Base-by-base conservation (phyloP, 53 echinoderm and acorn worm genomes). In the Arbacia lixula region DNA sequence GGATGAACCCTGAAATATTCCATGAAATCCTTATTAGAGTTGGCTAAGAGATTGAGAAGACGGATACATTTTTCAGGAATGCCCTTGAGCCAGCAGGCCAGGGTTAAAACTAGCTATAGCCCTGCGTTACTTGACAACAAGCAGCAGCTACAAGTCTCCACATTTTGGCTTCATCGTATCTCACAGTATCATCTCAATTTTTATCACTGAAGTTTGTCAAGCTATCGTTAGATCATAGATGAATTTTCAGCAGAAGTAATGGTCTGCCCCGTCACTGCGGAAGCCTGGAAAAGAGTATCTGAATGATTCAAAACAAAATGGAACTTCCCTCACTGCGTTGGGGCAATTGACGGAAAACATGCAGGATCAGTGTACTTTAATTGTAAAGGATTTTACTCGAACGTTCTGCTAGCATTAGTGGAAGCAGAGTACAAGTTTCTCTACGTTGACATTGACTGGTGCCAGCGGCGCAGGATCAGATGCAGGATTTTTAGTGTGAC, bases 161-260 rank as follows among this genome's bases (percentile, higher is more conserved):
- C n/a, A n/a, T n/a, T n/a, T n/a, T n/a, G n/a, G n/a, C n/a, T n/a
- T n/a, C n/a, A n/a, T n/a, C n/a, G n/a, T n/a, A n/a, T n/a, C 74
- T 17, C 58, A 27, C 8, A 73, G 37, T n/a, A 76, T 76, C 34
- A 57, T 76, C 19, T 32, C 17, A 5, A 73, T 36, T 2, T 21
- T 86, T 32, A 65, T 86, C 32, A 32, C 76, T 21, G 75, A 86
- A 33, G 60, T 72, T 5, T 74, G 86, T 57, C 54, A 86, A 34
- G 58, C 53, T 31, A 46, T 75, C n/a, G n/a, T n/a, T n/a, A n/a
- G n/a, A n/a, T n/a, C 31, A 32, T 25, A 12, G 62, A 63, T 1
- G 43, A 60, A 36, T n/a, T 86, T 31, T 25, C 16, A 3, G 60
- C 26, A 53, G 68, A 66, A 12, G 9, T 27, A 25, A 64, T 84